These are phyloP conservation scores for Thermophis baileyi DNA, from an alignment of 2,113 vertebrate genomes.

Conservation along the genomic window DNA sequence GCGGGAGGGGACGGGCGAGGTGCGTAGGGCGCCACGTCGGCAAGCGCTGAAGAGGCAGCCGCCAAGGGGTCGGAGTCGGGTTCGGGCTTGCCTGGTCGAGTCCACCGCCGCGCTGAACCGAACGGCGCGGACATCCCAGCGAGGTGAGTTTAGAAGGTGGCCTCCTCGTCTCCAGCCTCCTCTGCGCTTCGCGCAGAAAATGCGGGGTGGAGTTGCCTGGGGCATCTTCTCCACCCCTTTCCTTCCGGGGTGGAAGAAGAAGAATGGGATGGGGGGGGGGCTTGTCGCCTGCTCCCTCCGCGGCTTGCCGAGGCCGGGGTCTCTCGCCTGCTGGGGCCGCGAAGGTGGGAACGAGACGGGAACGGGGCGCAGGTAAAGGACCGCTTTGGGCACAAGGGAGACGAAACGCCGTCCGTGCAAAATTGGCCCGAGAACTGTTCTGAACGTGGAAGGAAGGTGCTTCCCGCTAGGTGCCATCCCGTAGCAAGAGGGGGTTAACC, in stretches of 20 bases:
- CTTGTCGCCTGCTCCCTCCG: not conserved
- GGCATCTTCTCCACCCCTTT: not conserved
- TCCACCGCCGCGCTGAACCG: not conserved
- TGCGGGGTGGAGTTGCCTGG: not conserved
- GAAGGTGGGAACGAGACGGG: not conserved
- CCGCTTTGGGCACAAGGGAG: not conserved
- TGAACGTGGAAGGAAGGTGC: not conserved
- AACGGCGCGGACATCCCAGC: not conserved
- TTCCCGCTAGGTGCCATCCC: not conserved
- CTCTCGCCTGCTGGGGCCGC: not conserved
- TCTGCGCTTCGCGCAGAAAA: not conserved
- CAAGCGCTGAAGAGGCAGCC: conserved; percentile 41
- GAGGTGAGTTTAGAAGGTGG: conserved; percentile 1
- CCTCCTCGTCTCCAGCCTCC: not conserved
- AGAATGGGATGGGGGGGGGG: not conserved
- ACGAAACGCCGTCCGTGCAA: not conserved
- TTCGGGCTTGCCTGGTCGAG: not conserved
- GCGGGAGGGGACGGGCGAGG: conserved; percentile 30
- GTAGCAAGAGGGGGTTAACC: not conserved
- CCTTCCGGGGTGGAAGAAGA: not conserved
- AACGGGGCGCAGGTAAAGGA: not conserved
- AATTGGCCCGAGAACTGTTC: not conserved
- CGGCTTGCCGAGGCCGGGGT: not conserved
- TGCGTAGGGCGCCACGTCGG: conserved; percentile 72
- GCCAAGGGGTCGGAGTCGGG: not conserved